Evolutionary conservation across 2,797 vertebrate genomes (phyloP).

Genomic region (Urosaurus nigricauda): DNA sequence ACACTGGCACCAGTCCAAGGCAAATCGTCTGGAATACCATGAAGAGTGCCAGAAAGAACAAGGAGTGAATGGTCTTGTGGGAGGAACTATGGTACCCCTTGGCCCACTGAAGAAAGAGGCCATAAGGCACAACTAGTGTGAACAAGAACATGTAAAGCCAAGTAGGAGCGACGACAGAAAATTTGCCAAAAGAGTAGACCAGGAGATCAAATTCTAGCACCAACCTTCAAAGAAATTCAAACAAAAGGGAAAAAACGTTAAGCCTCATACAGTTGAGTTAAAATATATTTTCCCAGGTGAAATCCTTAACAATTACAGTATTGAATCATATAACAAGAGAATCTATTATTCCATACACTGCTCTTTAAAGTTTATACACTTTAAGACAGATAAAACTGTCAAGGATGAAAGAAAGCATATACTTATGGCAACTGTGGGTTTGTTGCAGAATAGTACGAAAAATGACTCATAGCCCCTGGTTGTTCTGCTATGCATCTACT

Average conservation of each 20-base stretch:
- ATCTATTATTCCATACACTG: not conserved
- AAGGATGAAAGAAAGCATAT: not conserved
- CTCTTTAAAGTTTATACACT: not conserved
- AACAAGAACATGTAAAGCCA: slow-evolving; percentile 94
- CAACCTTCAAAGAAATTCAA: slow-evolving; percentile 80
- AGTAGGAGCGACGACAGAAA: slow-evolving; percentile 87
- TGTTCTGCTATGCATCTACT: not conserved
- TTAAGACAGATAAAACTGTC: not conserved
- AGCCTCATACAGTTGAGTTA: not conserved
- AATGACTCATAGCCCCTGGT: not conserved
- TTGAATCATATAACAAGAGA: not conserved
- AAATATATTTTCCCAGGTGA: not conserved
- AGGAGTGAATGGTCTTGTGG: slow-evolving; percentile 75
- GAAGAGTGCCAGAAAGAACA: slow-evolving; percentile 82
- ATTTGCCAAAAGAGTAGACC: slow-evolving; percentile 91
- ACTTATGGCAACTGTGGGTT: not conserved
- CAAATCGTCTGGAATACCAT: slow-evolving; percentile 86
- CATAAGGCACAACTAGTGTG: slow-evolving; percentile 86
- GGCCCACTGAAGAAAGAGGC: slow-evolving; percentile 88
- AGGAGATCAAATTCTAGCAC: slow-evolving; percentile 94
- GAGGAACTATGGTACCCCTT: slow-evolving; percentile 79
- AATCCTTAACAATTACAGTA: not conserved
- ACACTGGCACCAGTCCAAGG: slow-evolving; percentile 88
- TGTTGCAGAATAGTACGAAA: not conserved
- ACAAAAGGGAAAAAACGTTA: slow-evolving; percentile 1